Conservation (phyloP, 2,113 vertebrate species). For the Mohoua ochrocephala region DNA sequence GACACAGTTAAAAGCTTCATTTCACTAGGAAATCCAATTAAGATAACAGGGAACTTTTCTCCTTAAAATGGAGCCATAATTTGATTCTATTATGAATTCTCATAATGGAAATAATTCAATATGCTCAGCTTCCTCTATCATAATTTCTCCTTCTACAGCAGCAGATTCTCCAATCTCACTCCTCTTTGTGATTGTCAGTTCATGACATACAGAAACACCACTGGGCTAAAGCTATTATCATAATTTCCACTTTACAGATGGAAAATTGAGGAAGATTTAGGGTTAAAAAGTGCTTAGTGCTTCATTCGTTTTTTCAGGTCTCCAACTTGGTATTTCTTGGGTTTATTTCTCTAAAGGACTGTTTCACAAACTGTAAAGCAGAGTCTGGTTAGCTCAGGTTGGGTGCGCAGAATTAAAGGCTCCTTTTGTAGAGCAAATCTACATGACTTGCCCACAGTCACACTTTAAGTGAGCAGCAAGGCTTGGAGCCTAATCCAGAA, state of each 20-base stretch:
- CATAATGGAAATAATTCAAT: slow-evolving; percentile 18
- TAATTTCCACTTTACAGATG: neutral
- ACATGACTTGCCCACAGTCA: neutral
- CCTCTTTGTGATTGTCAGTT: neutral
- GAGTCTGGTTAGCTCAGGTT: neutral
- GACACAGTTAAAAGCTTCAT: slow-evolving; percentile 2
- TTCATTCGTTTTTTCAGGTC: neutral
- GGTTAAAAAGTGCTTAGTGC: neutral
- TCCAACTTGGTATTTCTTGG: neutral
- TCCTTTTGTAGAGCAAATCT: neutral
- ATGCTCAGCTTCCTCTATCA: neutral
- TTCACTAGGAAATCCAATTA: slow-evolving; percentile 9
- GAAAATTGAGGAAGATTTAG: slow-evolving; percentile 4
- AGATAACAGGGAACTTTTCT: slow-evolving; percentile 2
- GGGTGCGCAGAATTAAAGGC: neutral
- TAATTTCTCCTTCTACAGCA: neutral
- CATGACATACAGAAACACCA: neutral
- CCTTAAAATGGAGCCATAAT: neutral
- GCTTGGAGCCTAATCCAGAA: neutral
- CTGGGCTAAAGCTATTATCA: neutral
- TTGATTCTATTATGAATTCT: slow-evolving; percentile 9
- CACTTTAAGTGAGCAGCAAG: neutral
- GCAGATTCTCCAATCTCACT: neutral
- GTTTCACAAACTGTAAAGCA: neutral
- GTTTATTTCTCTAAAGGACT: neutral